Evolutionary conservation across 2,113 vertebrate species (phyloP).

Genomic region (Centropus bengalensis): DNA sequence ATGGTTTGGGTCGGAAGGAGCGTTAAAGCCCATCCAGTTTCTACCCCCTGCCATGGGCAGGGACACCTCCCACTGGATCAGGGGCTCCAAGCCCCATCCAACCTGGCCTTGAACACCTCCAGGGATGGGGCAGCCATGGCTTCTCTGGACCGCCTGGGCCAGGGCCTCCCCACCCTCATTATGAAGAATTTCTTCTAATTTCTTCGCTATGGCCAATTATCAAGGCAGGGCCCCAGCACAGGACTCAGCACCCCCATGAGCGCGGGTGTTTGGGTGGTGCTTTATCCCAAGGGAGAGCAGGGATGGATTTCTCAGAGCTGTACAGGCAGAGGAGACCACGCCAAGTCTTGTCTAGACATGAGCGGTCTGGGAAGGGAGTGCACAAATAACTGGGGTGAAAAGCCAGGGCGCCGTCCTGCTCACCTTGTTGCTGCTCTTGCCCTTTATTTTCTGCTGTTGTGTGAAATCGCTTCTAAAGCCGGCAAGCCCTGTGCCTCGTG

Average conservation of each 20-base stretch:
- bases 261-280: not conserved
- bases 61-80: too few species aligned
- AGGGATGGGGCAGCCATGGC: too few species aligned
- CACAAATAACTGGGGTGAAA: not conserved
- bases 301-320: not conserved
- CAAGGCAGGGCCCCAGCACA: not conserved
- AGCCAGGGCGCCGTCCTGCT: not conserved
- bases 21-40: too few species aligned
- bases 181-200: too few species aligned
- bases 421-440: not conserved
- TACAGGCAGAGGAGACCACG: not conserved
- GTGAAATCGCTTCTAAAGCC: not conserved
- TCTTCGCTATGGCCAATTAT: not conserved
- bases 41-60: too few species aligned
- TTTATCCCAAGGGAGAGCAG: not conserved
- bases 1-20: too few species aligned
- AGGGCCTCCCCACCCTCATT: too few species aligned
- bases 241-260: not conserved
- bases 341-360: rapidly evolving
- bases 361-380: not conserved
- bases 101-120: too few species aligned
- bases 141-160: too few species aligned
- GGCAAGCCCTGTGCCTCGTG: not conserved
- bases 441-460: not conserved
- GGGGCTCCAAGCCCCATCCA: too few species aligned